These are phyloP conservation scores for Enteromius fasciolatus DNA, from an alignment of 2,797 vertebrate species.

Conservation along the genomic window DNA sequence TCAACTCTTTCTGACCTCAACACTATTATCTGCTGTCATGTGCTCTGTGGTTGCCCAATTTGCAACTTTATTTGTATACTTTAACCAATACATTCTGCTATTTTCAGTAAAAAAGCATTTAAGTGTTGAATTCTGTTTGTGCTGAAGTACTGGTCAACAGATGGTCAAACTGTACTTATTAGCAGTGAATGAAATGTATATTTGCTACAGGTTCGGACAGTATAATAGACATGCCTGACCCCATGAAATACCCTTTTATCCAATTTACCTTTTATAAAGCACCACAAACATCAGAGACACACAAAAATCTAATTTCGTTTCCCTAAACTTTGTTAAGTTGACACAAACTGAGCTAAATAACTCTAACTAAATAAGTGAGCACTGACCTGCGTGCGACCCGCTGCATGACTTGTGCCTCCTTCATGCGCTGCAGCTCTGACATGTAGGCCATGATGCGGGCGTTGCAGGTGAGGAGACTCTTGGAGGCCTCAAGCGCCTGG, in stretches of 20 bases:
- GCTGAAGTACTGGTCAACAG: conserved; percentile 2
- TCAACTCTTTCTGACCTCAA: conserved; percentile 38
- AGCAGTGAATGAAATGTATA: not conserved
- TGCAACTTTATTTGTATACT: too few relatives aligned
- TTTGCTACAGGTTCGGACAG: not conserved
- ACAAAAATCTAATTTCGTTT: not conserved
- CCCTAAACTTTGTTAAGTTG: not conserved
- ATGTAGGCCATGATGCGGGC: conserved; percentile 91
- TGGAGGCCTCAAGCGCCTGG: conserved; percentile 89
- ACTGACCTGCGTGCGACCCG: conserved; percentile 80
- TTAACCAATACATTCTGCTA: not conserved
- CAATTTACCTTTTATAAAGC: not conserved
- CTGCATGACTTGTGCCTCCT: conserved; percentile 90
- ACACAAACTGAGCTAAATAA: not conserved
- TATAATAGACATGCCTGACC: not conserved
- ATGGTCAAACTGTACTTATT: not conserved
- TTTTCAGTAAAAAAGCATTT: not conserved
- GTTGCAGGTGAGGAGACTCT: conserved; percentile 90
- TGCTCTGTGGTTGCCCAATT: not conserved
- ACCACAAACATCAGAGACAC: not conserved
- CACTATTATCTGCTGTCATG: conserved; percentile 10
- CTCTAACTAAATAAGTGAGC: not conserved
- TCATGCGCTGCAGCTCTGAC: conserved; percentile 92
- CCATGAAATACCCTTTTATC: not conserved
- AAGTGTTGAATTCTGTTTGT: not conserved